Evolutionary conservation across 1,140 invertebrate genomes (phyloP).

Genomic region (Fopius arisanus): DNA sequence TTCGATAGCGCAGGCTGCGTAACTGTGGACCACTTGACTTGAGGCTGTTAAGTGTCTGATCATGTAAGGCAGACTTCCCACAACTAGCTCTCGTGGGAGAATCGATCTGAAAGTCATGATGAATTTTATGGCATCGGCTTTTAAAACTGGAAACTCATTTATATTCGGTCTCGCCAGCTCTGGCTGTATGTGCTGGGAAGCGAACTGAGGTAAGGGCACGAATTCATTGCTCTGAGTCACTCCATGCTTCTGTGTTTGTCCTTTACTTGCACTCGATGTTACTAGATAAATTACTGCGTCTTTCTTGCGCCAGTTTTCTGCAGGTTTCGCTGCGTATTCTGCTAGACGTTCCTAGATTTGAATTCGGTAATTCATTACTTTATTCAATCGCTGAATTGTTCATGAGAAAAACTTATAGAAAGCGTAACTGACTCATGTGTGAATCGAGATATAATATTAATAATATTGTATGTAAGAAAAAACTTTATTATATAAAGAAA

Average conservation of each 20-base stretch:
- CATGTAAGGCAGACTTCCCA: conserved; percentile 79
- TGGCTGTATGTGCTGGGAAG: conserved; percentile 81
- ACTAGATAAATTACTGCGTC: conserved; percentile 96
- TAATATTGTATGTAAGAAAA: too few relatives aligned
- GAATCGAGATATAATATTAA: too few relatives aligned
- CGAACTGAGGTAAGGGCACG: conserved; percentile 90
- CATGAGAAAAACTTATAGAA: too few relatives aligned
- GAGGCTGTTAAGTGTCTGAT: conserved; percentile 76
- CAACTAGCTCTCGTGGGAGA: conserved; percentile 79
- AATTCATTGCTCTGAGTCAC: conserved; percentile 90
- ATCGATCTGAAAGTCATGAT: conserved; percentile 88
- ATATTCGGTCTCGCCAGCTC: conserved; percentile 82
- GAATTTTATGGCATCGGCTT: conserved; percentile 7
- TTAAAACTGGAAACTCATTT: conserved; percentile 50
- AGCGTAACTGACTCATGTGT: too few relatives aligned
- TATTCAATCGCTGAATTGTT: too few relatives aligned
- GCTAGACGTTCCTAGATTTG: conserved; percentile 75
- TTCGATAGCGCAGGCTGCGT: conserved; percentile 91
- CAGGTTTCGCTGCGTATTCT: conserved; percentile 80
- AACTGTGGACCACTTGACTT: conserved; percentile 92
- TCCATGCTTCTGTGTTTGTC: conserved; percentile 89
- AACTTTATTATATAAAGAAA: too few relatives aligned
- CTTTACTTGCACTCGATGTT: conserved; percentile 90
- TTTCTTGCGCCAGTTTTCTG: conserved; percentile 88
- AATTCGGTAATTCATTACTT: too few relatives aligned